These are phyloP conservation scores for Theristicus caerulescens DNA, from an alignment of 2,113 vertebrate species.

Conservation along the genomic window DNA sequence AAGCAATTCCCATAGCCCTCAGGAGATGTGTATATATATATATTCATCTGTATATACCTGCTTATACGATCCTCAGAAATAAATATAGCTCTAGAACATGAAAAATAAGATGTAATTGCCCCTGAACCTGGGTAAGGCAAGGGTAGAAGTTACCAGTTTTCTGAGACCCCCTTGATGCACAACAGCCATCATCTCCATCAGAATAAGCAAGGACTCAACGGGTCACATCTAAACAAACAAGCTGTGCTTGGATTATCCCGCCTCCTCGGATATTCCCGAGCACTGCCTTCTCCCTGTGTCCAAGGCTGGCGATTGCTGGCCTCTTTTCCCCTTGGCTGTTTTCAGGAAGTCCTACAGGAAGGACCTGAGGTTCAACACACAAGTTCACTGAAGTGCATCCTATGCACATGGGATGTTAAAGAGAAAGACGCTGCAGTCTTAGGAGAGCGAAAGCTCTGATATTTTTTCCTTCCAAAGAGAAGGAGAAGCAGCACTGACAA, in stretches of 20 bases:
- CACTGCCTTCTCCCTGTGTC: not conserved
- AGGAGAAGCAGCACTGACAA: not conserved
- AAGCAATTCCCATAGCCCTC: not conserved
- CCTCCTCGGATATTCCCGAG: not conserved
- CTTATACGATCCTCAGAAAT: not conserved
- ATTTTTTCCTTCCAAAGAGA: not conserved
- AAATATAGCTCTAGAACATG: not conserved
- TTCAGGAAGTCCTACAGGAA: conserved; percentile 61
- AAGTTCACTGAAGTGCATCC: not conserved
- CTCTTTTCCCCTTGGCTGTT: not conserved
- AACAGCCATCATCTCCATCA: not conserved
- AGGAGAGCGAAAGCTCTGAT: not conserved
- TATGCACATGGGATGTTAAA: not conserved
- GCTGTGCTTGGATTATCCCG: not conserved
- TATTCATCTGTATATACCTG: not conserved
- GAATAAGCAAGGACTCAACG: not conserved
- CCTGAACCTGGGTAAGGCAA: not conserved
- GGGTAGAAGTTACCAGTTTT: not conserved
- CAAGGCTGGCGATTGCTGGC: not conserved
- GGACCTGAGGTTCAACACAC: not conserved
- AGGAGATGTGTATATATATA: not conserved
- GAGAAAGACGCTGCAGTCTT: not conserved
- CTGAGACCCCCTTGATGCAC: not conserved
- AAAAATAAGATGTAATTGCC: not conserved
- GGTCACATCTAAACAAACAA: not conserved